A percentile compares a stretch with the other conserved stretches of the same genome.
Conservation (phyloP, 2,888 invertebrate species). For the Heteromyza rotundicornis region DNA sequence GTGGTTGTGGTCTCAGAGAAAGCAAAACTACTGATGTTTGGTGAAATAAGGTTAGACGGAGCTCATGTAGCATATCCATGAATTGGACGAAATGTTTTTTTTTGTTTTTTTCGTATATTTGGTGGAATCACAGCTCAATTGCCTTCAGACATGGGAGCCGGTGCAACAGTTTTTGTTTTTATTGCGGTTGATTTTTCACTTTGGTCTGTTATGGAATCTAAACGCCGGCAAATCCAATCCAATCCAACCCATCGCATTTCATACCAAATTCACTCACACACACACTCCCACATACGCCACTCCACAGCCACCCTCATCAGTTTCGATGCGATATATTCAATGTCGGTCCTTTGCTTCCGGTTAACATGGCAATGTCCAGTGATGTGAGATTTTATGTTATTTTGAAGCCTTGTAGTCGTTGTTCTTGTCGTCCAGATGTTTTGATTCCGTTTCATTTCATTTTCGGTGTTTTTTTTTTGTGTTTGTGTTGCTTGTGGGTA, state of each 20-base stretch:
- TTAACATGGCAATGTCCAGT: constrained; percentile 37
- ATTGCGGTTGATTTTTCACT: constrained; percentile 6
- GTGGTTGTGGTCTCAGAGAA: not conserved
- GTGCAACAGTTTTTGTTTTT: constrained; percentile 4
- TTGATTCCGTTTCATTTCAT: constrained; percentile 58
- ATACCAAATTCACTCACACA: too few relatives aligned
- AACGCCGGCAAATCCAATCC: too few relatives aligned
- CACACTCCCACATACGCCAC: too few relatives aligned
- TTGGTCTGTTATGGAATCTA: not conserved
- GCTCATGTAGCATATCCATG: too few relatives aligned
- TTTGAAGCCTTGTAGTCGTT: constrained; percentile 7
- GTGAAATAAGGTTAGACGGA: not conserved
- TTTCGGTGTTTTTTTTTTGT: constrained; percentile 41
- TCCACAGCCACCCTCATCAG: too few relatives aligned
- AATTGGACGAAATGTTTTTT: too few relatives aligned
- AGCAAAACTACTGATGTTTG: not conserved
- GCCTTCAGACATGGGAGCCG: not conserved
- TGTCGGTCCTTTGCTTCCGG: constrained; percentile 15
- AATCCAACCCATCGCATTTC: too few relatives aligned
- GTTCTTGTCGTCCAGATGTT: constrained; percentile 52
- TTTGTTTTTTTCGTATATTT: not conserved
- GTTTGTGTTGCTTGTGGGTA: too few relatives aligned
- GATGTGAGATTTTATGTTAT: constrained; percentile 37
- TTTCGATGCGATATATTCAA: too few relatives aligned
- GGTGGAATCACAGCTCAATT: not conserved